phyloP scores from a whole-genome alignment of 2,797 vertebrate species.

The Hypotaenidia philippensis region DNA sequence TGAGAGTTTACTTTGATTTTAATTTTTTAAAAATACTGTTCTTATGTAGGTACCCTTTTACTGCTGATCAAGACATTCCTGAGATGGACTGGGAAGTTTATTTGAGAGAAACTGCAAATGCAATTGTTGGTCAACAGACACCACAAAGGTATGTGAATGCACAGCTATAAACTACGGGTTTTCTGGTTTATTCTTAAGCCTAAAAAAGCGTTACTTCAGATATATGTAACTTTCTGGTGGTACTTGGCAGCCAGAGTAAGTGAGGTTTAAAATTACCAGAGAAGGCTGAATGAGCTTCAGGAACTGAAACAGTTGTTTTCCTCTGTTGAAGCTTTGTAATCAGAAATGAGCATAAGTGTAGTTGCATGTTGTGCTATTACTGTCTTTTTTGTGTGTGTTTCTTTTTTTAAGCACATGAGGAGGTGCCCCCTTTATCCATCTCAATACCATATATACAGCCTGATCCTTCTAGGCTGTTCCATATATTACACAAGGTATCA shows the following conservation, averaged over 20 bases:
- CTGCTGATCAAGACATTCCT: slow-evolving; percentile 92
- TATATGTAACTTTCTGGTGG: not conserved
- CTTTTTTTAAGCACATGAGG: not conserved
- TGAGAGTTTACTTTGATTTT: not conserved
- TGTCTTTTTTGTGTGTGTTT: not conserved
- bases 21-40: not conserved
- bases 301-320: not conserved
- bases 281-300: not conserved
- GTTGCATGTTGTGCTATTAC: not conserved
- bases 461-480: not conserved
- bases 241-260: not conserved
- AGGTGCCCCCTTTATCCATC: not conserved
- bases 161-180: not conserved
- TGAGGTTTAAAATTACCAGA: not conserved
- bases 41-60: slow-evolving; percentile 90
- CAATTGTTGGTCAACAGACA: slow-evolving; percentile 93
- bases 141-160: slow-evolving; percentile 88
- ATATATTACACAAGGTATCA: not conserved
- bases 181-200: not conserved
- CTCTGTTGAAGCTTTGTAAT: not conserved
- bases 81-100: slow-evolving; percentile 97
- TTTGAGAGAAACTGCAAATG: slow-evolving; percentile 93
- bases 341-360: not conserved
- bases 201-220: not conserved
- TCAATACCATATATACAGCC: not conserved